Base-by-base conservation (phyloP, 2,888 invertebrate species). In the Drosophila tanythrix region DNA sequence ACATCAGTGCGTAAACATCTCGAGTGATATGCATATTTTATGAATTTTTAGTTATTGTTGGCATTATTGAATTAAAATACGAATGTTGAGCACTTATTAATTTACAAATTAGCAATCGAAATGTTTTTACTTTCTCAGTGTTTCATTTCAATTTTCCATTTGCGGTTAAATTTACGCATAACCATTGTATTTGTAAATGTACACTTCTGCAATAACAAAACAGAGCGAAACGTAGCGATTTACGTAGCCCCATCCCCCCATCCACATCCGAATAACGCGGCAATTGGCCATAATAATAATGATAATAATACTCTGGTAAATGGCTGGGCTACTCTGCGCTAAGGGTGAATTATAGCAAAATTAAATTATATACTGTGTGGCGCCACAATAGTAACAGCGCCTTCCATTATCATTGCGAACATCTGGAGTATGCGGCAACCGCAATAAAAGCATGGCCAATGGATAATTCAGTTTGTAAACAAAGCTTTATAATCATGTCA, bases 221-320 rank as follows among this genome's bases (percentile, higher is more conserved):
- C 43, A 43, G 6, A 13, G 43, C 21, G 1, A 21, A 46, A 13
- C 4, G 21, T 21, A 21, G 21, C 21, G 21, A 11, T 10, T 10
- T n/a, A 40, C n/a, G 40, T n/a, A 10, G 40, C n/a, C n/a, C n/a
- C n/a, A 11, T 40, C 40, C 1, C 10, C 10, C 11, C 11, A 11
- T 43, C 3, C 21, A 7, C 7, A 43, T 2, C 21, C 11, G 21
- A 13, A 46, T 21, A 46, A 21, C 21, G 46, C 21, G 46, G 46
- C 21, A 46, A 46, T 46, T 46, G 43, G 43, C 43, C 13, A 50
- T 50, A 27, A 27, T 48, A 48, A 50, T 50, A 50, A 50, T 50
- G 15, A 50, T 50, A 27, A 50, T 18, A 48, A 48, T 27, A 25
- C 0, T 21, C 13, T 21, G 13, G 46, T 2, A 21, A 46, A 46